Evolutionary conservation across 92 coral and sea anemone species (phyloP).

Genomic region (Porites cylindrica): DNA sequence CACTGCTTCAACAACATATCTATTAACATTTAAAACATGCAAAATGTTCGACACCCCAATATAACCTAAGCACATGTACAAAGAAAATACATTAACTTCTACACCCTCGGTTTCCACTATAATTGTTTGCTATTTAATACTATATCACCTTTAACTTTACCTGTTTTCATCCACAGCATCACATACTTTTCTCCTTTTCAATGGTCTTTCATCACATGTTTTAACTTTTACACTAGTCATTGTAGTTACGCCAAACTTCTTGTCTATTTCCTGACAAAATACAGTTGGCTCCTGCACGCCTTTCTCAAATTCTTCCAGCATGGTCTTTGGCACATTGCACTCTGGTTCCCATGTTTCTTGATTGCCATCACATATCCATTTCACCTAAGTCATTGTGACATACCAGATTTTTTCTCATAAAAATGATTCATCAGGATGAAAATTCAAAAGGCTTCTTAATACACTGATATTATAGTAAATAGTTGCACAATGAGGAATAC

Average conservation of each 20-base stretch:
- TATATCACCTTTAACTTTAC: background rate
- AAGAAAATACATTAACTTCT: no score
- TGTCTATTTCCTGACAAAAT: background rate
- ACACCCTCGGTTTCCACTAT: no score
- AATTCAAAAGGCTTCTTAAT: no score
- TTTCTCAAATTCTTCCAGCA: background rate
- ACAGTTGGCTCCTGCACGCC: constrained; percentile 1
- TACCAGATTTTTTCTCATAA: no score
- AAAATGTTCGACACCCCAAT: no score
- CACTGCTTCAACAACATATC: no score
- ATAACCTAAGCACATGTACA: no score
- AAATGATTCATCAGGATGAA: no score
- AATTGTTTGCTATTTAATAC: background rate
- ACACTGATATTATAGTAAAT: no score
- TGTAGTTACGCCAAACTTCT: constrained; percentile 16
- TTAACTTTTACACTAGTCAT: constrained; percentile 5
- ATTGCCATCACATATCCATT: constrained; percentile 9
- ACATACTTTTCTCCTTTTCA: background rate
- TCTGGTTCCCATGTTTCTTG: constrained; percentile 29
- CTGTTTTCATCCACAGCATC: background rate
- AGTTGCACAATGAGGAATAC: no score
- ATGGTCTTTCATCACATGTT: background rate
- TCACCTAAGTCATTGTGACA: background rate
- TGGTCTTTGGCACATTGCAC: constrained; percentile 22
- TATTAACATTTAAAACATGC: no score